Base-by-base conservation (phyloP, 64 coral and sea anemone genomes). In the Stichodactyla mertensii region DNA sequence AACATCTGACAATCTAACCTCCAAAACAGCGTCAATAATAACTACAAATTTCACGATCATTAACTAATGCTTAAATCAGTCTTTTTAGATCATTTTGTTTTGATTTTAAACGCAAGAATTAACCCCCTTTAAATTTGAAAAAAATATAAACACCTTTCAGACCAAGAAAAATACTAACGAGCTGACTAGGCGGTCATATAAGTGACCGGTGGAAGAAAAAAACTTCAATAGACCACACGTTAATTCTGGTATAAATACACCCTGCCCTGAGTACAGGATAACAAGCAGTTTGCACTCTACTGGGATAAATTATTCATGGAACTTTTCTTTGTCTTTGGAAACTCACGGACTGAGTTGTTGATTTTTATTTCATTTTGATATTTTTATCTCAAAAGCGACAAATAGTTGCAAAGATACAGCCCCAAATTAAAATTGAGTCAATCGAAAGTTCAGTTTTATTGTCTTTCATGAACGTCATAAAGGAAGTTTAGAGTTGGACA, bases 261-360 rank as follows among this genome's bases (percentile, higher is more conserved):
- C 36, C n/a, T 54, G 78, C 11, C 67, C 67, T 71, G 67, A 27
- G 19, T 19, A 71, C 5, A 53, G 10, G 5, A 20, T 3, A 3
- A 53, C 51, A 81, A 81, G 78, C 53, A 54, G 54, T 5, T 13
- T 55, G 54, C 78, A 53, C 5, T 52, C 45, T 9, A 81, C 51
- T 51, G 13, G 52, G 2, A 52, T 81, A 20, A 81, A 52, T 81
- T n/a, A 81, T 81, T 81, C 5, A 74, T 74, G 69, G 36, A 26
- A 16, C 9, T 55, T 55, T 81, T 53, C 78, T 81, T 81, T 81
- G 78, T 81, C 78, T 81, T 81, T 55, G 26, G 16, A 81, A 81
- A 81, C n/a, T 81, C 78, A 81, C 78, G 31, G 10, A 66, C 5
- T 58, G 9, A 74, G 1, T 31, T 23, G 0, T 4, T n/a, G 36